phyloP scores from a whole-genome alignment of 1,140 invertebrate genomes.

The Cydia splendana region DNA sequence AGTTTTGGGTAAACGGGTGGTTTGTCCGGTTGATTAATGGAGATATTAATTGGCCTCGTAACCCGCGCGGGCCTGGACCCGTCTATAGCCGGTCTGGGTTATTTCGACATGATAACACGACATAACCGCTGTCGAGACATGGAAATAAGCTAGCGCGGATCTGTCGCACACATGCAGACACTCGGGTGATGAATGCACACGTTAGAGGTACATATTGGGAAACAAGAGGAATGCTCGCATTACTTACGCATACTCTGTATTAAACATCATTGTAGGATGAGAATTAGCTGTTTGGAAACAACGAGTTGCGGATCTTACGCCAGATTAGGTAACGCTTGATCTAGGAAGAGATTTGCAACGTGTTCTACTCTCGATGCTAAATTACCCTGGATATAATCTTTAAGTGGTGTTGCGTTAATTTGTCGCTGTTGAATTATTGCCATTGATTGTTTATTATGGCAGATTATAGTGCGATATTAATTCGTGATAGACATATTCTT shows the following conservation, averaged over 20 bases:
- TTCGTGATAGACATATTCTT: not conserved
- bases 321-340: slow-evolving; percentile 16
- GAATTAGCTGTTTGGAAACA: slow-evolving; percentile 11
- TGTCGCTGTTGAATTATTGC: not conserved
- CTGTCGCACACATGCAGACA: not conserved
- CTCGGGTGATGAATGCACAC: not conserved
- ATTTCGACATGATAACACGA: slow-evolving; percentile 14
- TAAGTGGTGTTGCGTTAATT: slow-evolving; percentile 1
- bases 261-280: slow-evolving; percentile 15
- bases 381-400: not conserved
- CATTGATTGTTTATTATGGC: not conserved
- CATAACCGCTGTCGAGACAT: slow-evolving; percentile 7
- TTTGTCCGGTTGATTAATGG: slow-evolving; percentile 23
- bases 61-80: not conserved
- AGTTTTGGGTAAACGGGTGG: slow-evolving; percentile 13
- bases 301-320: slow-evolving; percentile 6
- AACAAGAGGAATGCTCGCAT: slow-evolving; percentile 11
- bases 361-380: slow-evolving; percentile 2
- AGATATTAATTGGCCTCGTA: slow-evolving; percentile 26
- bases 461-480: not conserved
- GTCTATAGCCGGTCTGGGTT: not conserved
- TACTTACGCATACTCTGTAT: not conserved
- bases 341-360: slow-evolving; percentile 16
- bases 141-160: slow-evolving; percentile 9
- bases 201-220: slow-evolving; percentile 1